Base-by-base conservation (phyloP, 2,888 invertebrate species). In the Athalia circularis region DNA sequence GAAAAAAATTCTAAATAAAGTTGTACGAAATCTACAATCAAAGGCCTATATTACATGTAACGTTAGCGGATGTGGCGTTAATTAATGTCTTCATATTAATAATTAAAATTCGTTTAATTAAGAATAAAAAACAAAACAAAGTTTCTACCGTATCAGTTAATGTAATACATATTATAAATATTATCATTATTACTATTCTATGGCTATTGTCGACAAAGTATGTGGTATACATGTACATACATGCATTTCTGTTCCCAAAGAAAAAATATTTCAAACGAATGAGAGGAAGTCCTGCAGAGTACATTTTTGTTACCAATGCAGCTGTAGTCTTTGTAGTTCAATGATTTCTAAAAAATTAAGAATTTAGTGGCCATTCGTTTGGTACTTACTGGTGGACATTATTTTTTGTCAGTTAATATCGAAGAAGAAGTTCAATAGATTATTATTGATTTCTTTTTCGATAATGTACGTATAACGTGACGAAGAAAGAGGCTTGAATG, bases 41-140 rank as follows among this genome's bases (percentile, higher is more conserved):
- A 86, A 86, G 86, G 86, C 86, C 86, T 86, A 86, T 83, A 29
- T 29, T 29, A 29, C 29, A 29, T 79, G 83, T 86, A 85, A 85
- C 82, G 82, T 84, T 84, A 86, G 82, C 80, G 77, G 76, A 79
- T 81, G 77, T 83, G 83, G 81, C 82, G 83, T 86, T 84, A 84
- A 84, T 84, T 83, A 83, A 83, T 84, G 84, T 84, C 82, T 85
- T 84, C 84, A 84, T 29, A 29, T 81, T 82, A 81, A 81, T 81
- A 81, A 82, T 82, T 83, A 75, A 81, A 74, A 45, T 74, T 74
- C 13, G 61, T 74, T 74, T 61, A 74, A 59, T 61, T 50, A 29
- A 29, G 29, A 29, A 29, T 29, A n/a, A 48, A 74, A 74, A 61
- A 70, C 43, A 29, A 65, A 50, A 9, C 52, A 54, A 70, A 9